phyloP scores from a whole-genome alignment of 2,113 vertebrate species.

The Lasiurus borealis region DNA sequence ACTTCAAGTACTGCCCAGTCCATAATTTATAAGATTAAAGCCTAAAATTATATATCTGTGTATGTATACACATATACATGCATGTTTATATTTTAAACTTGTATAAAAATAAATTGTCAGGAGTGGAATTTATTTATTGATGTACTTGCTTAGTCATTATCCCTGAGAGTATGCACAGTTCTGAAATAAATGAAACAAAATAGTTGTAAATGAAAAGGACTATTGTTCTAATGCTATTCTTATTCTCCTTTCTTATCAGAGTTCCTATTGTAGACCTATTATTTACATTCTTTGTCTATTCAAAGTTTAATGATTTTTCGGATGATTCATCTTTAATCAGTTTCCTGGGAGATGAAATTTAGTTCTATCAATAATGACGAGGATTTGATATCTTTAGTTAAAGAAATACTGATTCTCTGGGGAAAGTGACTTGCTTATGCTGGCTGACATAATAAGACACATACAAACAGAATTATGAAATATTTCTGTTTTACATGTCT shows the following conservation, averaged over 20 bases:
- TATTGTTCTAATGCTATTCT: slow-evolving; percentile 43
- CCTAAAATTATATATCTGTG: neutral
- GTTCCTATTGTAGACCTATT: slow-evolving; percentile 29
- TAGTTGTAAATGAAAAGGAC: slow-evolving; percentile 43
- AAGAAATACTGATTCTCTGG: slow-evolving; percentile 53
- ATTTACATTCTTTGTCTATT: slow-evolving; percentile 49
- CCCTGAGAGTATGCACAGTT: neutral
- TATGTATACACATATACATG: neutral
- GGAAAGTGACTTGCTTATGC: slow-evolving; percentile 1
- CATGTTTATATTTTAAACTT: neutral
- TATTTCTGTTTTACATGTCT: slow-evolving; percentile 60
- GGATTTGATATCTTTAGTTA: slow-evolving; percentile 28
- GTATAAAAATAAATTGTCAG: neutral
- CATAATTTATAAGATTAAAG: slow-evolving; percentile 43
- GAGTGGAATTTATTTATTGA: slow-evolving; percentile 21
- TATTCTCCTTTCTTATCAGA: slow-evolving; percentile 7
- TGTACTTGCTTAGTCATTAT: slow-evolving; percentile 55
- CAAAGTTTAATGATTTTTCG: slow-evolving; percentile 20
- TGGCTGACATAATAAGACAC: slow-evolving; percentile 46
- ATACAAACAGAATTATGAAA: slow-evolving; percentile 64
- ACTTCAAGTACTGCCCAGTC: neutral
- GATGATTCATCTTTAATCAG: slow-evolving; percentile 57
- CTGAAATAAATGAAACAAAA: slow-evolving; percentile 51
- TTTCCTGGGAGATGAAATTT: slow-evolving; percentile 61
- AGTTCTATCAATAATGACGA: slow-evolving; percentile 37